These are phyloP conservation scores for Panthera leo DNA, from an alignment of 2,113 vertebrate genomes.

Conservation along the genomic window DNA sequence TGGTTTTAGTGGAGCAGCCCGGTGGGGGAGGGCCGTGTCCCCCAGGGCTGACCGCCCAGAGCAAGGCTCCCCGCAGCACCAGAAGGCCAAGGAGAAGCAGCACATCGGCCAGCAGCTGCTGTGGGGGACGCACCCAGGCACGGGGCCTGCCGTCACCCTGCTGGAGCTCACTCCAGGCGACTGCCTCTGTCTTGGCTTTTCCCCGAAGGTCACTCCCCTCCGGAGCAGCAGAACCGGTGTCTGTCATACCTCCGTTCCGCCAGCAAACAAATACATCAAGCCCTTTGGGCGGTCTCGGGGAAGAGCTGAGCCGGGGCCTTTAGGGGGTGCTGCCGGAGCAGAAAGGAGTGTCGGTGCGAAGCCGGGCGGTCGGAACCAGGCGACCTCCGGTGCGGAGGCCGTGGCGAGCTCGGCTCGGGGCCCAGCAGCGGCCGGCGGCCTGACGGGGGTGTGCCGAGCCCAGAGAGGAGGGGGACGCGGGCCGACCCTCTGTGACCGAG, in stretches of 20 bases:
- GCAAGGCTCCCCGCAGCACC: neutral
- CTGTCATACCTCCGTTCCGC: fast-evolving
- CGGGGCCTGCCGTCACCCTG: fast-evolving
- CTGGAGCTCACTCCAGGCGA: neutral
- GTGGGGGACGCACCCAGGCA: fast-evolving
- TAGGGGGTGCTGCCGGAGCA: neutral
- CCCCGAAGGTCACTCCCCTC: fast-evolving
- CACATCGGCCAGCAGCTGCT: neutral
- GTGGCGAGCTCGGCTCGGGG: fast-evolving
- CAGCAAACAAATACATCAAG: fast-evolving
- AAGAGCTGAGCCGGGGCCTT: fast-evolving
- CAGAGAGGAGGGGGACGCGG: fast-evolving
- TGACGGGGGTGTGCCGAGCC: neutral
- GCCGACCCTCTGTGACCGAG: fast-evolving
- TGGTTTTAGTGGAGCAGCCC: neutral
- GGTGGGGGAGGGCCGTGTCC: neutral
- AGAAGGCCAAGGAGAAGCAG: neutral
- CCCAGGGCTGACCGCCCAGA: too few species aligned
- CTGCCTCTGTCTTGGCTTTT: fast-evolving
- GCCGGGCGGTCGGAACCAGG: fast-evolving
- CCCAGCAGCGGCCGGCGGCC: neutral
- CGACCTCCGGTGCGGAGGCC: neutral
- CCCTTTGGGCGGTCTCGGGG: fast-evolving
- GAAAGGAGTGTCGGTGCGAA: fast-evolving
- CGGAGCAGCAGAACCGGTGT: fast-evolving